Base-by-base conservation (phyloP, 2,797 vertebrate genomes). In the Crypturellus tataupa region DNA sequence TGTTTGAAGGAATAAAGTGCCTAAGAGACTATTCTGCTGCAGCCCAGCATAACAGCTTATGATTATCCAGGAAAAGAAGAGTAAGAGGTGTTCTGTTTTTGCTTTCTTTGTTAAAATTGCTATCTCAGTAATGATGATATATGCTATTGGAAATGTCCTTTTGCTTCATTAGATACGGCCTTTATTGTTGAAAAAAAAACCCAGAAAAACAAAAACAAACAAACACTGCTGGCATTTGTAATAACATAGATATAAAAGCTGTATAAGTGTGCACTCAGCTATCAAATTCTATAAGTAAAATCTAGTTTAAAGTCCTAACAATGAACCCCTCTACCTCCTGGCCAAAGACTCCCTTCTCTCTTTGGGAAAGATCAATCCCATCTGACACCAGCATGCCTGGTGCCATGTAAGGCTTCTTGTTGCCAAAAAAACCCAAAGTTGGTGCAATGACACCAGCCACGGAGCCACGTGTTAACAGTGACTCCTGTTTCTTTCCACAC, bases 261-360 rank as follows among this genome's bases (percentile, higher is more conserved):
- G 31, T 0, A 1, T 35, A 69, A 49, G 16, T 12, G 40, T 37
- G 25, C 13, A 64, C 11, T 12, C 1, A 2, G 20, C n/a, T 64
- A 33, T 47, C 68, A 12, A 12, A 68, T 80, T 89, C 73, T 60
- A 9, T 31, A 27, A 60, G 17, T 51, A 49, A 75, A 75, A 23
- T 47, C 21, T 23, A 23, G 46, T 47, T 23, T 47, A 47, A 47
- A 47, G 46, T 10, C 21, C 46, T 47, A 47, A 21, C 46, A 47
- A 47, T 47, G 46, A 23, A 5, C 46, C 21, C 46, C 46, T 23
- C 46, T 47, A 47, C 21, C 46, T 47, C 21, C 23, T 47, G 21
- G 46, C 21, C 46, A 23, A 47, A 12, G 46, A 47, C 46, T 47
- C 21, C 12, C 46, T 47, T 23, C 46, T 10, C 10, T 12, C 46